Evolutionary conservation across 1,140 invertebrate species (phyloP), one percentile per base, ranked within the genome.

Genomic region (Pantala flavescens): DNA sequence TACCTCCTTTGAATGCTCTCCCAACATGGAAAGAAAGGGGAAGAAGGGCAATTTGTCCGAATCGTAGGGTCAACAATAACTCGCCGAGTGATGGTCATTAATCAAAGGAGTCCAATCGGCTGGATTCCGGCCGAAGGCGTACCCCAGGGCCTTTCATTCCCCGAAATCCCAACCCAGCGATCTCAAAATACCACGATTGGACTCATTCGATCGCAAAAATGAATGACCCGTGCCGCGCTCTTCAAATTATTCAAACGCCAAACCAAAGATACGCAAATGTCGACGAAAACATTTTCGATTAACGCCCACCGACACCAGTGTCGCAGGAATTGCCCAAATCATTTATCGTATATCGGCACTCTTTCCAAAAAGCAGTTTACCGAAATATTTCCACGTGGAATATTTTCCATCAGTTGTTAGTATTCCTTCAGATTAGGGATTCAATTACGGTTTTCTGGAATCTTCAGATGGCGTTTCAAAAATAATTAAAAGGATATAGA

Each of bases 221-320:
- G 49, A 63, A 21, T 21, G 49, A 63, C 49, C 49, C 49, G 49
- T 21, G n/a, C 49, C 49, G 49, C 49, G 14, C 49, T 63, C n/a
- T 63, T 63, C 49, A 63, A 63, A 63, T 63, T 63, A 63, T 63
- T 63, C 49, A 63, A 63, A 63, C 49, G 49, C 49, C 16, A 63
- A 36, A 21, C 16, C 49, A 63, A 63, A 63, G 49, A 63, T 63
- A 63, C 49, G 49, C 49, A 63, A 14, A 63, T 12, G 49, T 63
- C 49, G 49, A 63, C 3, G 28, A 36, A 36, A 36, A 36, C 28
- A 36, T 36, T 36, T 36, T 36, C 28, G 28, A 36, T 36, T 36
- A 36, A 36, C 28, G 28, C 28, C 28, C 28, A 36, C 28, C 9
- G 9, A 5, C 2, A 5, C 28, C 28, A 36, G 9, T 36, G 28